These are phyloP conservation scores for Hymenopus coronatus DNA, from an alignment of 2,888 invertebrate species.

Conservation along the genomic window DNA sequence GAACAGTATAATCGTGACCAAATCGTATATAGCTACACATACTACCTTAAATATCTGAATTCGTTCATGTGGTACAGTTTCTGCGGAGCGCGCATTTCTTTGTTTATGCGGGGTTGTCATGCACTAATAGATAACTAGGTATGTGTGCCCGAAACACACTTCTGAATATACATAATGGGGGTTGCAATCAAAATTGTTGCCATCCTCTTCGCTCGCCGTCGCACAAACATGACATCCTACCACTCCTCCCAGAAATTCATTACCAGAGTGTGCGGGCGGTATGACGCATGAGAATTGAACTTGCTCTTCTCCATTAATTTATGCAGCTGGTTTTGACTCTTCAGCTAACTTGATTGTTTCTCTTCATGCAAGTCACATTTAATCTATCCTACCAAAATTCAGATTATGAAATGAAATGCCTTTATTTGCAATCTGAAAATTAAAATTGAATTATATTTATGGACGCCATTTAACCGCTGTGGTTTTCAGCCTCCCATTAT, in stretches of 20 bases:
- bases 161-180: background rate
- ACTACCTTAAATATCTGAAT: too few species aligned
- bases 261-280: background rate
- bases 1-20: too few species aligned
- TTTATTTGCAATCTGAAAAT: too few species aligned
- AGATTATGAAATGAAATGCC: too few species aligned
- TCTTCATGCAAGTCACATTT: too few species aligned
- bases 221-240: background rate
- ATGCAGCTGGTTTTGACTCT: background rate
- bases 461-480: too few species aligned
- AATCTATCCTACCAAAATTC: too few species aligned
- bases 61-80: background rate
- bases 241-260: background rate
- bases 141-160: background rate
- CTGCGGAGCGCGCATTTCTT: background rate
- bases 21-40: too few species aligned
- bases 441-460: too few species aligned
- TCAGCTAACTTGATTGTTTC: background rate
- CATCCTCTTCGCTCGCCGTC: background rate
- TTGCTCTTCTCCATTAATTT: background rate
- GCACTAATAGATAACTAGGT: background rate
- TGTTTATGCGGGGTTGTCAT: background rate
- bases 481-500: too few species aligned
- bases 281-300: background rate
- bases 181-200: background rate